Evolutionary conservation across 2,888 invertebrate genomes (phyloP).

Genomic region (Chymomyza procnemis): DNA sequence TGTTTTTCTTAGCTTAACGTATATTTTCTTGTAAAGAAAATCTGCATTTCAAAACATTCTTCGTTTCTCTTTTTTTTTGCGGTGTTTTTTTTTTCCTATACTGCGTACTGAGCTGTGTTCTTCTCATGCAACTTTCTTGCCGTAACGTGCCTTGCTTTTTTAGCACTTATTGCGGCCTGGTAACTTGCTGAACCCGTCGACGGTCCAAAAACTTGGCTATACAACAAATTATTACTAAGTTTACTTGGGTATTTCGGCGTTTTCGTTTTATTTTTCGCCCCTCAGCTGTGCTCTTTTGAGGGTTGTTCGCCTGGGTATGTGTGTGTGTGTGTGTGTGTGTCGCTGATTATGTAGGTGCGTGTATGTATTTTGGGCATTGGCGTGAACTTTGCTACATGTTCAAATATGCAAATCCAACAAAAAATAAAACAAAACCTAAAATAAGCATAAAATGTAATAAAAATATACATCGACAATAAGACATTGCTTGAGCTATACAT

Average conservation of each 20-base stretch:
- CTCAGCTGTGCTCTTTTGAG: constrained; percentile 1
- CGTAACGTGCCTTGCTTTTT: background rate
- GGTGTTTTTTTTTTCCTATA: background rate
- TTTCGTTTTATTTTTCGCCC: background rate
- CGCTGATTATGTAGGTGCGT: constrained; percentile 1
- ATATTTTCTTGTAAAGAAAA: too few relatives aligned
- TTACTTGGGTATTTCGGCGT: constrained; percentile 15
- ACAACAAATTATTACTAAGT: constrained; percentile 53
- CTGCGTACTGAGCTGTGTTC: constrained; percentile 10
- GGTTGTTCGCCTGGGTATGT: constrained; percentile 37
- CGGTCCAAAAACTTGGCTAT: constrained; percentile 32
- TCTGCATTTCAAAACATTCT: too few relatives aligned
- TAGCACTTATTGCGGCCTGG: constrained; percentile 42
- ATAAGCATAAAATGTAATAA: constrained; percentile 12
- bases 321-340: background rate
- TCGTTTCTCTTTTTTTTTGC: constrained; percentile 7
- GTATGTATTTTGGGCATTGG: constrained; percentile 3
- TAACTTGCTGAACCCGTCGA: constrained; percentile 42
- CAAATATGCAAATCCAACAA: constrained; percentile 58
- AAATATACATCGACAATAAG: constrained; percentile 6
- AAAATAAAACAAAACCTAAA: constrained; percentile 28
- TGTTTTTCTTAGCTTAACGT: too few relatives aligned
- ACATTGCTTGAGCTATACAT: constrained; percentile 12
- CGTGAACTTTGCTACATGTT: constrained; percentile 45
- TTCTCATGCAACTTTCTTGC: constrained; percentile 16